Base-by-base conservation (phyloP, 2,888 invertebrate genomes). In the Nymphalis polychloros region DNA sequence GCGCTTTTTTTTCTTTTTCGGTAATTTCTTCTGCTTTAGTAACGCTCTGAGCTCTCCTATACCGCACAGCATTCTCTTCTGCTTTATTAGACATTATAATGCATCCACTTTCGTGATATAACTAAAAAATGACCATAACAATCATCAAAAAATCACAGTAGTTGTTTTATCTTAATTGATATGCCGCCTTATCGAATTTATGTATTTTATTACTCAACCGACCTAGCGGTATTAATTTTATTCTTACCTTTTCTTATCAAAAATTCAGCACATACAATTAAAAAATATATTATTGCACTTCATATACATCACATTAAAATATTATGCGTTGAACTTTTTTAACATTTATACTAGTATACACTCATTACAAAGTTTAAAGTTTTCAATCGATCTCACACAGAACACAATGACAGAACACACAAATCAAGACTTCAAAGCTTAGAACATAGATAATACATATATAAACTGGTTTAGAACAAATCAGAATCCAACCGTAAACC, bases 1-100 rank as follows among this genome's bases (percentile, higher is more conserved):
- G 93, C 60, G 95, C 95, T 87, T 95, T 95, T 78, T 95, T 94
- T 88, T 97, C 97, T 76, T 96, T 95, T 78, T 95, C 95, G 73
- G 95, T 94, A 72, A 97, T 97, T 89, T 97, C 97, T 87, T 98
- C 97, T 41, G 97, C 97, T 72, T 96, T 94, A 8, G 97, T 97
- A 48, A 97, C 97, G 90, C 97, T 97, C 83, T 96, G 97, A 6
- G 97, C 95, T 79, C 97, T 93, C 79, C 97, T 93, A 76, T 94
- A 94, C 48, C 96, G 94, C 64, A 95, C 85, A 62, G 90, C 77
- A 68, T 93, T 94, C 72, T 93, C 94, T 71, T 94, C 93, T 41
- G 81, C 68, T 73, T 90, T 90, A 31, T 82, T 76, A 71, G 84
- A 79, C 91, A 91, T 92, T 77, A 20, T 66, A 73, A 19, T 8